Evolutionary conservation across 2,888 invertebrate genomes (phyloP).

Genomic region (Glaucopsyche alexis): DNA sequence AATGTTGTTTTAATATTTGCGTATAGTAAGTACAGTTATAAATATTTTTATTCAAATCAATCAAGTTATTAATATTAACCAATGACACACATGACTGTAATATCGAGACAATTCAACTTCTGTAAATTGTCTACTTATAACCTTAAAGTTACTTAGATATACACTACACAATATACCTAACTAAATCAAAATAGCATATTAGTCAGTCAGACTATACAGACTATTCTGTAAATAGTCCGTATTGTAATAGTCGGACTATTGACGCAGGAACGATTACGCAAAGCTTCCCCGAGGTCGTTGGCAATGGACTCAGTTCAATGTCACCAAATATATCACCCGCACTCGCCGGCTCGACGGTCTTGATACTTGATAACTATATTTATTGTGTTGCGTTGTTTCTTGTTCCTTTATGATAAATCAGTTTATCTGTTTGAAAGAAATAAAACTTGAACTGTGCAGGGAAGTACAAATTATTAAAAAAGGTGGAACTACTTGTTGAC

Average conservation of each 20-base stretch:
- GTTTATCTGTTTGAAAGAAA: neutral
- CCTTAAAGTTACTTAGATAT: no score
- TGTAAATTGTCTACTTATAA: no score
- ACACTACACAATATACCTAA: no score
- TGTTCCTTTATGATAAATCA: neutral
- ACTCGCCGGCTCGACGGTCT: conserved; percentile 44
- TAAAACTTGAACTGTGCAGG: neutral
- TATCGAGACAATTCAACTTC: no score
- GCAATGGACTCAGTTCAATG: conserved; percentile 80
- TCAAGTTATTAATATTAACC: no score
- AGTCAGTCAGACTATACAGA: conserved; percentile 27
- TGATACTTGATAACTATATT: conserved; percentile 51
- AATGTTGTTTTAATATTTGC: no score
- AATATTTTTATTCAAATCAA: no score
- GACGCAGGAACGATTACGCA: conserved; percentile 76
- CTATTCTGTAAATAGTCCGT: conserved; percentile 40
- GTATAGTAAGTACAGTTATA: no score
- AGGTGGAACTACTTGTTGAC: neutral
- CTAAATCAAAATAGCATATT: neutral
- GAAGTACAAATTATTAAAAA: neutral
- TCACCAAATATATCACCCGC: conserved; percentile 78
- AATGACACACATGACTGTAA: no score
- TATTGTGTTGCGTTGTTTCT: neutral
- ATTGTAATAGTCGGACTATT: conserved; percentile 49
- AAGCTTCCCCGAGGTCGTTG: conserved; percentile 79